Evolutionary conservation across 2,113 vertebrate species (phyloP).

Genomic region (Bubalus kerabau): DNA sequence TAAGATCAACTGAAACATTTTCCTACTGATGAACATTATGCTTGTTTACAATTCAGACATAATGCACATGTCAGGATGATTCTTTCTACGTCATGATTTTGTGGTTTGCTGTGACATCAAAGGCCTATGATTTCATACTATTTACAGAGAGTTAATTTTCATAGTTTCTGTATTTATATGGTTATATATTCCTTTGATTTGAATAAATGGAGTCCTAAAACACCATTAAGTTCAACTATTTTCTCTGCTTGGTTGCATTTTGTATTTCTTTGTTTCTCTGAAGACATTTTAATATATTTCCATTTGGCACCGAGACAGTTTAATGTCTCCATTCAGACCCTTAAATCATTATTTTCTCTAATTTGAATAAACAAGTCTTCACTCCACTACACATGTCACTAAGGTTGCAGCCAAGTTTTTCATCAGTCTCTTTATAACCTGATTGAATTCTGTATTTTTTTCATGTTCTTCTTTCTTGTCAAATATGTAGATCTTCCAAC

Average conservation of each 20-base stretch:
- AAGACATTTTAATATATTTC: not conserved
- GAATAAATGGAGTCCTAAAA: not conserved
- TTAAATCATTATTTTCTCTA: not conserved
- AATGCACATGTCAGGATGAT: not conserved
- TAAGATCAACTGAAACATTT: not conserved
- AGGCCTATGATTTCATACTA: not conserved
- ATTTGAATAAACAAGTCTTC: conserved; percentile 5
- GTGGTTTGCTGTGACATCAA: not conserved
- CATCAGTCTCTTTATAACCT: not conserved
- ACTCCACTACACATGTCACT: not conserved
- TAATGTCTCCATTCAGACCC: not conserved
- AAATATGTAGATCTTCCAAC: not conserved
- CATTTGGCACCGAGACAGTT: not conserved
- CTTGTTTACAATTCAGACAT: not conserved
- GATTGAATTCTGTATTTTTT: not conserved
- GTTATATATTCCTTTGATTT: not conserved
- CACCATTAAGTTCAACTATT: not conserved
- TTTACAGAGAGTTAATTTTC: not conserved
- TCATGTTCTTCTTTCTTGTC: not conserved
- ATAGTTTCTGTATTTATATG: not conserved
- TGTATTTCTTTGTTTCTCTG: not conserved
- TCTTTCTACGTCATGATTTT: not conserved
- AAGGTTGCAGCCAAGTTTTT: not conserved
- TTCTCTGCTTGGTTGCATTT: not conserved
- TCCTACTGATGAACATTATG: not conserved